phyloP scores from a whole-genome alignment of 2,888 invertebrate genomes.

The Cataglyphis rosenhaueri region DNA sequence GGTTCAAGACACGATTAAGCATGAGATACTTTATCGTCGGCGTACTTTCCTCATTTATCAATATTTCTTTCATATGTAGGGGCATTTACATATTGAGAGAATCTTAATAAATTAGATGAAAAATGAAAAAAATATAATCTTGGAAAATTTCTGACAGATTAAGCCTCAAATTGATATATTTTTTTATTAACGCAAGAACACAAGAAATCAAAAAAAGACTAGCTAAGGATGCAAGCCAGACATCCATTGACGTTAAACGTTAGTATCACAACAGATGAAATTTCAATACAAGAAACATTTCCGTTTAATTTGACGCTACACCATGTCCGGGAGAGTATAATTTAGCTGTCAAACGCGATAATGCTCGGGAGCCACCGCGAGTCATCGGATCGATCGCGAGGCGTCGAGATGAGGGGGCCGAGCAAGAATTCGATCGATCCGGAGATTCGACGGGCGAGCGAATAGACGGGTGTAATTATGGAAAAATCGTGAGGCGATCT shows the following conservation, averaged over 20 bases:
- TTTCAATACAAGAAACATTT: slow-evolving; percentile 9
- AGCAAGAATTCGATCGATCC: slow-evolving; percentile 69
- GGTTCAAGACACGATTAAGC: neutral
- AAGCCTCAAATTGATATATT: neutral
- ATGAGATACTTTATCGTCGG: neutral
- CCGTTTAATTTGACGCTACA: slow-evolving; percentile 18
- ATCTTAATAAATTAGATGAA: neutral
- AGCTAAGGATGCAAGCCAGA: neutral
- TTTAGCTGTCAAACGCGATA: slow-evolving; percentile 34
- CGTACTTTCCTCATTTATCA: neutral
- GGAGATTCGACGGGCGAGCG: slow-evolving; percentile 36
- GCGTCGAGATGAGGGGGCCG: slow-evolving; percentile 25
- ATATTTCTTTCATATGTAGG: neutral
- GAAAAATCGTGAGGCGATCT: slow-evolving; percentile 75
- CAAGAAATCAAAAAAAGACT: neutral
- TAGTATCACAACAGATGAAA: slow-evolving; percentile 2
- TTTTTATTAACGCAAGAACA: neutral
- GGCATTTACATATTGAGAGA: too few relatives aligned
- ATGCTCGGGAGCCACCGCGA: slow-evolving; percentile 39
- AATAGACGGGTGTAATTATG: slow-evolving; percentile 74
- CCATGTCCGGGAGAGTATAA: slow-evolving; percentile 12
- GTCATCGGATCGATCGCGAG: slow-evolving; percentile 36
- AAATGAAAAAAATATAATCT: neutral
- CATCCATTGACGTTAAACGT: neutral
- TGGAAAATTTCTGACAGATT: slow-evolving; percentile 1